Percentiles rank a stretch among this genome's conserved stretches.
phyloP scores from a whole-genome alignment of 2,113 vertebrate species.

The Catharus minimus region DNA sequence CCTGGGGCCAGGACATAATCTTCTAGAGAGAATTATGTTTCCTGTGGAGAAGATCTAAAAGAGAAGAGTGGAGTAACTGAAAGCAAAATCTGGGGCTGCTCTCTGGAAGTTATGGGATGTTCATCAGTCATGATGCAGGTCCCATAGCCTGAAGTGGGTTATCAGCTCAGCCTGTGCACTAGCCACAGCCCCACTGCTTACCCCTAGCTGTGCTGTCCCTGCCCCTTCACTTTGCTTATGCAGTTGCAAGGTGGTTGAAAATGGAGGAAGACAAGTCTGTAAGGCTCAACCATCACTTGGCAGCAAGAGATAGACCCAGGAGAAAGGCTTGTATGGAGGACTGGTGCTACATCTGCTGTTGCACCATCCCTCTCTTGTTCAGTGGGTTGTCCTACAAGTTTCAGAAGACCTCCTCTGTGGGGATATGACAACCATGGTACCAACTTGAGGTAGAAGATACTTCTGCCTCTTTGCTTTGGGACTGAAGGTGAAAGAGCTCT shows the following conservation, averaged over 20 bases:
- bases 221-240: neutral
- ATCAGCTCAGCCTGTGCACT: rapidly evolving
- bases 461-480: neutral
- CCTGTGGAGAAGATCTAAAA: neutral
- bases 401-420: neutral
- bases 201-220: neutral
- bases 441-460: neutral
- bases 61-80: rapidly evolving
- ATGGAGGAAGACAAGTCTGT: neutral
- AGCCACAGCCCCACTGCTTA: neutral
- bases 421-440: rapidly evolving
- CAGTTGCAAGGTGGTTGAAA: neutral
- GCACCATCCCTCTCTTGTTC: neutral
- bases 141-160: neutral
- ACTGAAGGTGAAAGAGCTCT: neutral
- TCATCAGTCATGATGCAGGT: neutral
- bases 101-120: neutral
- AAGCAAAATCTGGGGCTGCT: neutral
- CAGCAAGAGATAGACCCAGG: neutral
- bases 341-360: neutral
- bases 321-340: neutral
- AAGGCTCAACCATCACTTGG: neutral
- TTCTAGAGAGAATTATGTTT: neutral
- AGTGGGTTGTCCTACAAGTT: neutral
- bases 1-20: neutral